Base-by-base conservation (phyloP, 2,113 vertebrate genomes). In the Carettochelys insculpta region DNA sequence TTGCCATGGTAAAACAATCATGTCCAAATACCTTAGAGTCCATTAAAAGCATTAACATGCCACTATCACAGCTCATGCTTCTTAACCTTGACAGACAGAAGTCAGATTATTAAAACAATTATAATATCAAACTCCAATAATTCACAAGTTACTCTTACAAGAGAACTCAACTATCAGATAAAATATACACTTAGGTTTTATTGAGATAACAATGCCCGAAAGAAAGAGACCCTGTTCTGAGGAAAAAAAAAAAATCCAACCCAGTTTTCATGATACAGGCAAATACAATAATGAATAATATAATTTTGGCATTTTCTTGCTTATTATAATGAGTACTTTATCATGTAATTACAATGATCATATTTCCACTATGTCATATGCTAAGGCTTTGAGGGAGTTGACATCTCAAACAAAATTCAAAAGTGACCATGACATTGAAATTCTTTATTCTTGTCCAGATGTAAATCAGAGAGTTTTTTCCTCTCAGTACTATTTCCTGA, bases 1-100 rank as follows among this genome's bases (percentile, higher is more conserved):
- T 95, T 96, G 92, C 81, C 87, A 92, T 94, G 93, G 90, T 87
- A 96, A 96, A 96, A 87, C 87, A 93, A 88, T 90, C 76, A 54
- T 93, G 77, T 87, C 71, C 92, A 88, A 94, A 82, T 92, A 82
- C 77, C 68, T 95, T 84, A 82, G 24, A 17, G 56, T 94, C 41
- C 88, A 45, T 79, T 22, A 92, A 92, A 87, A 81, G 47, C 85
- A 95, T 95, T 91, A 91, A 87, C 77, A 56, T 87, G 53, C 77
- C 51, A 29, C 52, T 94, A 56, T 96, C 94, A 89, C 47, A 3
- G 9, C 71, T 84, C 90, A 17, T 83, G 80, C 45, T 52, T 97
- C 77, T 86, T 86, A 88, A 95, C 79, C n/a, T 45, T 79, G 51
- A 87, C 52, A 82, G 82, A 90, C 43, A 91, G 81, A 77, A 91